A percentile compares a stretch with the other conserved stretches of the same genome.
Conservation (phyloP, 2,888 invertebrate species). For the Andrena flavipes region DNA sequence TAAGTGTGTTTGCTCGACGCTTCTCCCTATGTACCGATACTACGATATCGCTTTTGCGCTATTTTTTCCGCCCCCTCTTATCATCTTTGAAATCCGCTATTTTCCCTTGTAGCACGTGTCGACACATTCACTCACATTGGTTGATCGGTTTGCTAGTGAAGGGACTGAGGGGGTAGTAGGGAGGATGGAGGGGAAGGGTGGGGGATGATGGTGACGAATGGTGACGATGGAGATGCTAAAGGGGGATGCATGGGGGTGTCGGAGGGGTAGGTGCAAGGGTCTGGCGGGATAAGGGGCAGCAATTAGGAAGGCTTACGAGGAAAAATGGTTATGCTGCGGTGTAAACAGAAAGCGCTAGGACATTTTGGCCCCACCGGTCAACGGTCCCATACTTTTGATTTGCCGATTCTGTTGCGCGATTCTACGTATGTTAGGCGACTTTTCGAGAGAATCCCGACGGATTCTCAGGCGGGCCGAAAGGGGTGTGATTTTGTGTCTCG, state of each 20-base stretch:
- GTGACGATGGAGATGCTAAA: slow-evolving; percentile 39
- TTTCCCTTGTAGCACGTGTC: slow-evolving; percentile 71
- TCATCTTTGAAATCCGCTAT: slow-evolving; percentile 62
- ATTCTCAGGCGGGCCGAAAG: neutral
- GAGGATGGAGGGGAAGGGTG: neutral
- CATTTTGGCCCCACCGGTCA: slow-evolving; percentile 63
- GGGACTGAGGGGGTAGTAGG: slow-evolving; percentile 52
- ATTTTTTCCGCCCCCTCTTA: slow-evolving; percentile 24
- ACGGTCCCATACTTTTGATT: slow-evolving; percentile 25
- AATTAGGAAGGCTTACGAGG: slow-evolving; percentile 48
- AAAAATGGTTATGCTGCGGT: slow-evolving; percentile 62
- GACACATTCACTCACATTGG: slow-evolving; percentile 83
- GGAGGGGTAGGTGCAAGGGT: slow-evolving; percentile 27
- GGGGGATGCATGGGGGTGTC: slow-evolving; percentile 6
- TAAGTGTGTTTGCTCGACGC: slow-evolving; percentile 51
- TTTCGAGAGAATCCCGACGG: neutral
- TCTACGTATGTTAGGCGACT: neutral
- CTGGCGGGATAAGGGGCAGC: neutral
- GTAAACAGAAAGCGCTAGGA: slow-evolving; percentile 64
- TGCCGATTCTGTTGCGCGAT: slow-evolving; percentile 1
- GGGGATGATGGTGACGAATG: slow-evolving; percentile 15
- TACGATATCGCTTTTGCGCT: slow-evolving; percentile 12
- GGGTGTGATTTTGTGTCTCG: neutral
- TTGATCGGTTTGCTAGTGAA: slow-evolving; percentile 76
- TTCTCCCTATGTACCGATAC: slow-evolving; percentile 26